Base-by-base conservation (phyloP, 2,888 invertebrate genomes). In the Phyto melanocephala region DNA sequence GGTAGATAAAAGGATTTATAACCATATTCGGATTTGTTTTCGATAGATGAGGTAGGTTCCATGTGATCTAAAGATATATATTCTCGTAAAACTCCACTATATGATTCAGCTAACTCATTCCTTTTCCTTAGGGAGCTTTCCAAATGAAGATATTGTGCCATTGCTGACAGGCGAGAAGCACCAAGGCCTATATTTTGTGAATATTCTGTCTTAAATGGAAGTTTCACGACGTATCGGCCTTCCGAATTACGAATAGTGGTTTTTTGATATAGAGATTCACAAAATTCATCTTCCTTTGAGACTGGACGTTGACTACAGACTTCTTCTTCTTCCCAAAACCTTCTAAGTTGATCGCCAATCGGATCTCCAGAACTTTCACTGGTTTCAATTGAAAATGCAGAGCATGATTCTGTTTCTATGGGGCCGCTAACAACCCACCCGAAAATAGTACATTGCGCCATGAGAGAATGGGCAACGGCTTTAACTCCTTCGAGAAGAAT, bases 341-440 rank as follows among this genome's bases (percentile, higher is more conserved):
- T 47, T 17, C 13, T 58, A 0, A 71, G 11, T 10, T 71, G 71
- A 1, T 50, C 5, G 6, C 35, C 20, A 24, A 58, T 8, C 2
- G 20, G 17, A 37, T 75, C 62, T 1, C 20, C 28, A 7, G 24
- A 6, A 11, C 2, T 20, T 56, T 80, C 74, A 5, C 11, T 17
- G 1, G 24, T 42, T 28, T n/a, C 50, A 17, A 68, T 62, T 15
- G 70, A 68, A 22, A 80, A 80, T 7, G 70, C 17, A 0, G 67
- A 42, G 4, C 40, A 5, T 7, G 15, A 13, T 17, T 65, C 28
- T 22, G 8, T 28, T 42, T 2, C 2, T 11, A 80, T 1, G 10
- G 79, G 65, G 5, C 52, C 79, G 45, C 70, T 78, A n/a, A 78
- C 15, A 11, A 70, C n/a, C 60, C 76, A 76, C 1, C 54, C 70